Percentiles rank a stretch among this genome's conserved stretches.
Conservation (phyloP, 2,113 vertebrate genomes). For the Tragulus kanchil region DNA sequence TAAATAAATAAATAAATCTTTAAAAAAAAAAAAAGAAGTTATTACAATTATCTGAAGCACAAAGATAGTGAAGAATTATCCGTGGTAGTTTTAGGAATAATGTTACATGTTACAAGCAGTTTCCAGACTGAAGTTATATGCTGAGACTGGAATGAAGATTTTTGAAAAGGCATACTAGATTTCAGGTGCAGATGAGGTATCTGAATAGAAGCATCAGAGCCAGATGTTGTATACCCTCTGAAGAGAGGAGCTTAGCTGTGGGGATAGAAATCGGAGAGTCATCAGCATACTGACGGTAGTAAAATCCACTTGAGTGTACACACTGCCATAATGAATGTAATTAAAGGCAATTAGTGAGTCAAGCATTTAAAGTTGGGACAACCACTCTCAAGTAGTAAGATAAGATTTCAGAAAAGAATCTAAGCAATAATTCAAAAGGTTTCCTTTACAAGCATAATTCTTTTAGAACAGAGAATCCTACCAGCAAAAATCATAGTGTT, state of each 20-base stretch:
- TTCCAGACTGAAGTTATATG: background rate
- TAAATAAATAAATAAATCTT: too few species aligned
- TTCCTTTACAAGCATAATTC: background rate
- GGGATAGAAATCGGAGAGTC: background rate
- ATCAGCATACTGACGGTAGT: background rate
- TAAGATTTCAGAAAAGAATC: slow-evolving; percentile 19
- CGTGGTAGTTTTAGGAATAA: background rate
- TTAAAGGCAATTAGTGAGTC: slow-evolving; percentile 20
- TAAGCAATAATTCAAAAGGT: too few species aligned
- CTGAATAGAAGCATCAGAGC: background rate
- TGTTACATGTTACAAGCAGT: background rate
- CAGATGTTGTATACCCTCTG: slow-evolving; percentile 42
- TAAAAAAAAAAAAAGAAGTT: background rate
- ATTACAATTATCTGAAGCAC: slow-evolving; percentile 6
- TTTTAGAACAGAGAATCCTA: background rate
- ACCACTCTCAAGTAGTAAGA: background rate
- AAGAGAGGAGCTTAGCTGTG: background rate
- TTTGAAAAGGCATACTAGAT: slow-evolving; percentile 11
- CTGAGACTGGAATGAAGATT: background rate
- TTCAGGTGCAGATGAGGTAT: background rate
- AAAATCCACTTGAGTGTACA: slow-evolving; percentile 6
- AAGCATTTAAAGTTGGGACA: background rate
- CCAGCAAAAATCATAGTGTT: background rate
- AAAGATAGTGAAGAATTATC: background rate
- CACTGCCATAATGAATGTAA: background rate